A percentile compares a stretch with the other conserved stretches of the same genome.
phyloP scores from a whole-genome alignment of 2,797 vertebrate species.

The Allobates femoralis region DNA sequence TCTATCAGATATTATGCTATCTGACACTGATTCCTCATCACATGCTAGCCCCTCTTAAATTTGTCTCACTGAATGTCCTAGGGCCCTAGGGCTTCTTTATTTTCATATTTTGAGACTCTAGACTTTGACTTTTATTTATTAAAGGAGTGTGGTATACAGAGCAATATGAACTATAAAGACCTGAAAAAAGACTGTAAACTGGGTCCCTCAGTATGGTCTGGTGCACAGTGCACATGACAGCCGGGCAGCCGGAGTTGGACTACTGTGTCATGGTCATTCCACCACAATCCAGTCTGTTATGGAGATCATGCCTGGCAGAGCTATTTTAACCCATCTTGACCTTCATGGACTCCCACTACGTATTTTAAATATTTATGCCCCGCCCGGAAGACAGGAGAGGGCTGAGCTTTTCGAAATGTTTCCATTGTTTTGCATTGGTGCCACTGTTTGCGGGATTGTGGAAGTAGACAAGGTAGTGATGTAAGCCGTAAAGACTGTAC shows the following conservation, averaged over 20 bases:
- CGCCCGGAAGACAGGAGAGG: neutral
- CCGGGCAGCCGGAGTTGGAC: fast-evolving
- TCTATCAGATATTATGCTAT: no score
- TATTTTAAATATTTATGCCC: no score
- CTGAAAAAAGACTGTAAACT: neutral
- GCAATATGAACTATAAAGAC: neutral
- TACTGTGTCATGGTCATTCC: neutral
- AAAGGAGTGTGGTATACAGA: neutral
- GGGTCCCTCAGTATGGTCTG: neutral
- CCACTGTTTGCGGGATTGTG: neutral
- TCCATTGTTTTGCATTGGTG: neutral
- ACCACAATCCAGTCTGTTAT: neutral
- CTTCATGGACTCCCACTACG: neutral
- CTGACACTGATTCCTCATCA: no score
- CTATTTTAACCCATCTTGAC: neutral
- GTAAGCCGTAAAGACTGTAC: neutral
- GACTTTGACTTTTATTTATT: neutral
- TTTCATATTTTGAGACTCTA: neutral
- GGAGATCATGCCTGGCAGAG: neutral
- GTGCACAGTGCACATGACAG: neutral
- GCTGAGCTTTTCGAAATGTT: neutral
- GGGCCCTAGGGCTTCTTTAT: neutral
- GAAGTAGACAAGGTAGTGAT: neutral
- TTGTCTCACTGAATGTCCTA: neutral
- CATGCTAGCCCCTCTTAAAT: neutral